phyloP scores from a whole-genome alignment of 2,888 invertebrate genomes.

The Folsomia manolachei region DNA sequence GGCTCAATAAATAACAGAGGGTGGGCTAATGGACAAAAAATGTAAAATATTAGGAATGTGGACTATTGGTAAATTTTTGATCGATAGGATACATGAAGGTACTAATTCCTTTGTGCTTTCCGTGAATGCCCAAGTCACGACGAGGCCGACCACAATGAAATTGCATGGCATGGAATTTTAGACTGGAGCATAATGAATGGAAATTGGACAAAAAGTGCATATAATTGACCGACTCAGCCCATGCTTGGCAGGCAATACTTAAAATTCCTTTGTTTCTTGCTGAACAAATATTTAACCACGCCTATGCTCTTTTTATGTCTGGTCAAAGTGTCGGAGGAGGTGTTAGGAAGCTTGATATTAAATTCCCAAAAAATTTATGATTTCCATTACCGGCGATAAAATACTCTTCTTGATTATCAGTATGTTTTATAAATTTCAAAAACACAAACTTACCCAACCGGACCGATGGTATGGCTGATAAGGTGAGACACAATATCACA shows the following conservation, averaged over 20 bases:
- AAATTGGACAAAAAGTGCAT: neutral
- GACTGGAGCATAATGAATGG: neutral
- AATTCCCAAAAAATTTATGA: no score
- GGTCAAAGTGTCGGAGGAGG: no score
- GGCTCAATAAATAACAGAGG: no score
- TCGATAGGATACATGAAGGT: no score
- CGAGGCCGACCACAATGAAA: neutral
- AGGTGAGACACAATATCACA: slow-evolving; percentile 13
- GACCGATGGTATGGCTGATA: slow-evolving; percentile 13
- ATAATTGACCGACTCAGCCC: neutral
- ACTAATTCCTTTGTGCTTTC: neutral
- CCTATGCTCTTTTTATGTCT: neutral
- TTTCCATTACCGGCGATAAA: no score
- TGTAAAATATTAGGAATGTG: neutral
- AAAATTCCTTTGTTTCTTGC: neutral
- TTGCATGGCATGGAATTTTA: neutral
- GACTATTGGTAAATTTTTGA: neutral
- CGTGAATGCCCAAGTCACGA: slow-evolving; percentile 4
- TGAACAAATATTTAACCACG: neutral
- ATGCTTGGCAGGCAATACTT: neutral
- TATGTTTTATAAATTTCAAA: neutral
- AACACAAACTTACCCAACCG: slow-evolving; percentile 9
- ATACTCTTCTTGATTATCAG: no score
- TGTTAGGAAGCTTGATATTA: no score
- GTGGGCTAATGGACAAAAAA: slow-evolving; percentile 1